Percentiles rank a stretch among this genome's conserved stretches.
Conservation (phyloP, 1,140 invertebrate species). For the Achroia grisella region DNA sequence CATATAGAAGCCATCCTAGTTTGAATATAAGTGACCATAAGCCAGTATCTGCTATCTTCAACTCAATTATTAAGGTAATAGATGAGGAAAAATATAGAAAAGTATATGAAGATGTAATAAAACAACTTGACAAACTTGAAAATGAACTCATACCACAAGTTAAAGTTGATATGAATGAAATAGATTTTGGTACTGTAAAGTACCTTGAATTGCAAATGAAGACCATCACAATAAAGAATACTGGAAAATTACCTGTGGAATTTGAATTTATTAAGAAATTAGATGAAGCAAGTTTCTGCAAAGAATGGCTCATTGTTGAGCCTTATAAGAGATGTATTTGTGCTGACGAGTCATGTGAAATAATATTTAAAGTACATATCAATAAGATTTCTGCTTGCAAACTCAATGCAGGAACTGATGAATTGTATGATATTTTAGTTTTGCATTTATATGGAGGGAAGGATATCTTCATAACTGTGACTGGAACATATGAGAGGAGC, state of each 20-base stretch:
- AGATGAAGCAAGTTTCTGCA: slow-evolving; percentile 90
- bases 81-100: slow-evolving; percentile 89
- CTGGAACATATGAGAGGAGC: slow-evolving; percentile 89
- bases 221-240: slow-evolving; percentile 94
- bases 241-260: slow-evolving; percentile 92
- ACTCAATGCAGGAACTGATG: slow-evolving; percentile 88
- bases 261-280: slow-evolving; percentile 97
- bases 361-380: slow-evolving; percentile 85
- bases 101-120: slow-evolving; percentile 96
- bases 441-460: slow-evolving; percentile 95
- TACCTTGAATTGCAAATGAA: slow-evolving; percentile 88
- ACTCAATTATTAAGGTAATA: slow-evolving; percentile 86
- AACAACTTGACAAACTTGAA: slow-evolving; percentile 95
- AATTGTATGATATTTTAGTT: slow-evolving; percentile 95
- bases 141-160: slow-evolving; percentile 98
- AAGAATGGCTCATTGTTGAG: slow-evolving; percentile 93
- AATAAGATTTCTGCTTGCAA: slow-evolving; percentile 85
- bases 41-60: slow-evolving; percentile 94
- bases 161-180: slow-evolving; percentile 92
- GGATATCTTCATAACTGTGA: slow-evolving; percentile 96
- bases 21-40: slow-evolving; percentile 98
- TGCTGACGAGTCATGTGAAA: slow-evolving; percentile 87
- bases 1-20: slow-evolving; percentile 89
- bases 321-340: slow-evolving; percentile 78
- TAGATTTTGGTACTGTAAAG: slow-evolving; percentile 88